Conservation (phyloP, 1,140 invertebrate species). For the Tyrophagus putrescentiae region DNA sequence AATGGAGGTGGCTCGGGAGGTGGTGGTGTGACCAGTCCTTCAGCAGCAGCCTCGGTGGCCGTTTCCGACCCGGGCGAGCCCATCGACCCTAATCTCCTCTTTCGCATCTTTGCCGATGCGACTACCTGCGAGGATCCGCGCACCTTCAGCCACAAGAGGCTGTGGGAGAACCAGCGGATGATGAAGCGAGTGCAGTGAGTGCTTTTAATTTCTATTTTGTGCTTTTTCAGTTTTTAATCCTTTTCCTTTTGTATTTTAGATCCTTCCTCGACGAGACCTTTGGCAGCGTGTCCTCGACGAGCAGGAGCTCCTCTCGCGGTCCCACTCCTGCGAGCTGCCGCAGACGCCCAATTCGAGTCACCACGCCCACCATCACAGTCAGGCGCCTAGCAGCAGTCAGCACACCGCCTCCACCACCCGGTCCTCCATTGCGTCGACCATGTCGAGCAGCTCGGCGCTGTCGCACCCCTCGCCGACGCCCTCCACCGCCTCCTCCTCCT, state of each 20-base stretch:
- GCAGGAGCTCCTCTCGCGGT: slow-evolving; percentile 57
- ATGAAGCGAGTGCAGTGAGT: slow-evolving; percentile 18
- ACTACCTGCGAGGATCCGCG: not conserved
- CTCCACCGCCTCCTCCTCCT: slow-evolving; percentile 14
- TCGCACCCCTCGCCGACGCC: slow-evolving; percentile 13
- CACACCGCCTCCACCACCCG: slow-evolving; percentile 1
- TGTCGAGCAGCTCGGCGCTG: not conserved
- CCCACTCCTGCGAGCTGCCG: slow-evolving; percentile 3
- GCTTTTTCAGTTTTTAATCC: not conserved
- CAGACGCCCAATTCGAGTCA: not conserved
- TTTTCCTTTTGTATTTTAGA: not conserved
- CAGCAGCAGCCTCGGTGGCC: not conserved
- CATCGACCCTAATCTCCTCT: slow-evolving; percentile 11
- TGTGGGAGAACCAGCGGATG: slow-evolving; percentile 21
- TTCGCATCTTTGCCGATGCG: slow-evolving; percentile 7
- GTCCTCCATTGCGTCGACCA: not conserved
- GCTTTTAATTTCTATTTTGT: not conserved
- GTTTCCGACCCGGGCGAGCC: slow-evolving; percentile 8
- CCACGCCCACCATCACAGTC: no score
- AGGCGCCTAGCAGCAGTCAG: no score
- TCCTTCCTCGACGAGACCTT: slow-evolving; percentile 8
- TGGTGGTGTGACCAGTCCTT: not conserved
- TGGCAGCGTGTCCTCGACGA: slow-evolving; percentile 68
- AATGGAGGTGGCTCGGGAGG: not conserved
- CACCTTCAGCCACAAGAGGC: not conserved